Percentiles rank a stretch among this genome's conserved stretches.
These are phyloP conservation scores for Todiramphus chloris DNA, from an alignment of 2,113 vertebrate species.

Conservation along the genomic window DNA sequence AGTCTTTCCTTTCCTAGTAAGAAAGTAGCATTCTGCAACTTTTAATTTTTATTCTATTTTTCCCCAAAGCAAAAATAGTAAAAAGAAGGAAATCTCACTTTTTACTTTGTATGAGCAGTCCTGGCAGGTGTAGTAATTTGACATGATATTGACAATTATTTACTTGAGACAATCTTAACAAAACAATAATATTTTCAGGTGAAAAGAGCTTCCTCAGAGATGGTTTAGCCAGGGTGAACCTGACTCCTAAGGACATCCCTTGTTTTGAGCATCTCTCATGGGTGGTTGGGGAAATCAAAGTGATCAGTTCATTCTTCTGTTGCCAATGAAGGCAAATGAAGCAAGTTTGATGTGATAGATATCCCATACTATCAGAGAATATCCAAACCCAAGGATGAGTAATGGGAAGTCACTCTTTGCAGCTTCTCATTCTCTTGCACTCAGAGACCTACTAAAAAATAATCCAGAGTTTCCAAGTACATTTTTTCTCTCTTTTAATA, in stretches of 20 bases:
- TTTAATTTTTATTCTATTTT: neutral
- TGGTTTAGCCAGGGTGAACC: neutral
- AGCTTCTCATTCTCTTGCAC: neutral
- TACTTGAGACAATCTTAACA: neutral
- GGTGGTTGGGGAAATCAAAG: neutral
- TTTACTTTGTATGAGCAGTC: neutral
- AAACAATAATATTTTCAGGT: neutral
- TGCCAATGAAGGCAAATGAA: neutral
- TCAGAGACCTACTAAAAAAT: neutral
- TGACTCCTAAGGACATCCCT: neutral
- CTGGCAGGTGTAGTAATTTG: neutral
- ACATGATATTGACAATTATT: neutral
- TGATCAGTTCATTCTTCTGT: neutral
- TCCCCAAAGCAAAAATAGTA: neutral
- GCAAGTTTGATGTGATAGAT: neutral
- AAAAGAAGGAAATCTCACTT: neutral
- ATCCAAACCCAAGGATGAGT: neutral
- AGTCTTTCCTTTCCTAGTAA: neutral
- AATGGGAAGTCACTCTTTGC: neutral
- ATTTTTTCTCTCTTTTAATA: neutral
- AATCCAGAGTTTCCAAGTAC: neutral
- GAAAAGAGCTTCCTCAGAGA: neutral
- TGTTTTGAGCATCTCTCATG: neutral
- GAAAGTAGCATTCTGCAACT: neutral
- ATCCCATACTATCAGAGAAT: neutral